These are phyloP conservation scores for Rhimphoctona megacephalus DNA, from an alignment of 2,888 invertebrate species.

Conservation along the genomic window DNA sequence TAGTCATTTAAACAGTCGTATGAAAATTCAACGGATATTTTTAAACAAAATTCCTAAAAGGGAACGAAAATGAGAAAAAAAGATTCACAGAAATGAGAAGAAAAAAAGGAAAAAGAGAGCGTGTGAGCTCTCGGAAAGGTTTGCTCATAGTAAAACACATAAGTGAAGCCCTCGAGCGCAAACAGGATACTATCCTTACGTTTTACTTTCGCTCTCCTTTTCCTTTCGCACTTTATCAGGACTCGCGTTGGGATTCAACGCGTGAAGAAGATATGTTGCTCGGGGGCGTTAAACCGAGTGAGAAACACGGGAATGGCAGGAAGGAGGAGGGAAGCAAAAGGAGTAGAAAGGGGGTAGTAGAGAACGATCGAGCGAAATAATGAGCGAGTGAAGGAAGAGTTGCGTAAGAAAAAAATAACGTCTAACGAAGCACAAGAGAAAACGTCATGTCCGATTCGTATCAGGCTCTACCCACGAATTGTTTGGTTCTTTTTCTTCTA, in stretches of 20 bases:
- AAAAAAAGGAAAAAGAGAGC: neutral
- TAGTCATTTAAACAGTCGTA: neutral
- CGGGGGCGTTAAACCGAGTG: constrained; percentile 17
- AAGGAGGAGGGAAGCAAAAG: constrained; percentile 57
- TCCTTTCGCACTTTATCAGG: constrained; percentile 74
- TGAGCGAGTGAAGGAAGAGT: constrained; percentile 47
- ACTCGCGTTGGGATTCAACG: constrained; percentile 43
- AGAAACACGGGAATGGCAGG: constrained; percentile 9
- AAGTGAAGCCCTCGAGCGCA: constrained; percentile 41
- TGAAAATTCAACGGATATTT: neutral
- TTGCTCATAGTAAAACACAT: constrained; percentile 28
- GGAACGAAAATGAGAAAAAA: constrained; percentile 70
- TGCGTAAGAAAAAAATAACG: constrained; percentile 52
- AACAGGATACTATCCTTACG: constrained; percentile 52
- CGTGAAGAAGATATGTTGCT: constrained; percentile 42
- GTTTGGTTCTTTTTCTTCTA: neutral
- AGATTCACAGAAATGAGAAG: constrained; percentile 73
- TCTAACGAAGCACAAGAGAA: constrained; percentile 74
- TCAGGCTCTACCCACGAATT: constrained; percentile 3
- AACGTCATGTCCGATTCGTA: constrained; percentile 71
- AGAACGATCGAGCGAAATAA: constrained; percentile 63
- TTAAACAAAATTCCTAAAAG: neutral
- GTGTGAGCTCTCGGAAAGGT: constrained; percentile 14
- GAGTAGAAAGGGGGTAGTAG: constrained; percentile 36
- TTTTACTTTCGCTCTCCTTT: constrained; percentile 46